Evolutionary conservation across 2,888 invertebrate genomes (phyloP).

Genomic region (Apodemia duryi): DNA sequence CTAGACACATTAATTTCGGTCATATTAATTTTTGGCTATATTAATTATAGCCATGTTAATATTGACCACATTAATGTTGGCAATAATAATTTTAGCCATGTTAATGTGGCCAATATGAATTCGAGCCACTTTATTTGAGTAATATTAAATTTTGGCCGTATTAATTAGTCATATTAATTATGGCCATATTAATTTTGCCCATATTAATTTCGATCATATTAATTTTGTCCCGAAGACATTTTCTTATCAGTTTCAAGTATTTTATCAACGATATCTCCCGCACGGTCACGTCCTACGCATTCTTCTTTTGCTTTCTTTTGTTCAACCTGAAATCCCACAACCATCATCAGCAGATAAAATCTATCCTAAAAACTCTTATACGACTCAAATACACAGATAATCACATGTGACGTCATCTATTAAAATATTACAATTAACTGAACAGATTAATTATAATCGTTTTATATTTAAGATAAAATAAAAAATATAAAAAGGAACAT

Average conservation of each 20-base stretch:
- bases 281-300: slow-evolving; percentile 28
- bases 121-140: not conserved
- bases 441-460: too few relatives aligned
- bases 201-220: slow-evolving; percentile 18
- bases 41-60: not conserved
- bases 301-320: slow-evolving; percentile 31
- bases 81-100: not conserved
- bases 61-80: not conserved
- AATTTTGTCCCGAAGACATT: slow-evolving; percentile 47
- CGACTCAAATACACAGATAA: not conserved
- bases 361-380: too few relatives aligned
- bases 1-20: not conserved
- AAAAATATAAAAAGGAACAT: not conserved
- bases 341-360: not conserved
- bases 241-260: slow-evolving; percentile 43
- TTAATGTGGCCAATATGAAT: not conserved
- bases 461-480: too few relatives aligned
- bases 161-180: slow-evolving; percentile 19
- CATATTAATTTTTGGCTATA: slow-evolving; percentile 32
- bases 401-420: too few relatives aligned
- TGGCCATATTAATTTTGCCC: not conserved
- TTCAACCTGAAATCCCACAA: slow-evolving; percentile 23
- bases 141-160: slow-evolving; percentile 18
- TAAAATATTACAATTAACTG: too few relatives aligned
- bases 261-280: slow-evolving; percentile 41